Evolutionary conservation across 2,888 invertebrate genomes (phyloP).

Genomic region (Diaphora mendica): DNA sequence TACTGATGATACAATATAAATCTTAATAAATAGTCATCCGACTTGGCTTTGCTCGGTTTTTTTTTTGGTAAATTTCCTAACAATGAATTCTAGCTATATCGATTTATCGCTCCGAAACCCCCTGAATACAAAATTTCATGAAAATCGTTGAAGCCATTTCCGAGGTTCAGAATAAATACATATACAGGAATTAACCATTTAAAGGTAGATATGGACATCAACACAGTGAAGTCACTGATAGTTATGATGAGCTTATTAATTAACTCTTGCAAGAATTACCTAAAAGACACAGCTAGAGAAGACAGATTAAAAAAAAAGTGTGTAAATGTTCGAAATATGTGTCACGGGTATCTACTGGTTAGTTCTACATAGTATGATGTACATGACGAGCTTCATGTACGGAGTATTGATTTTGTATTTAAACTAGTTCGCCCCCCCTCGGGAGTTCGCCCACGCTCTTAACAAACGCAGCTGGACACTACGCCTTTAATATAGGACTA

Average conservation of each 20-base stretch:
- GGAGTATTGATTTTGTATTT: constrained; percentile 28
- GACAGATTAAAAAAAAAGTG: not conserved
- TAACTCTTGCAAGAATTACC: not conserved
- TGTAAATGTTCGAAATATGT: not conserved
- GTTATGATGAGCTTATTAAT: not conserved
- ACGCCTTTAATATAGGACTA: constrained; percentile 7
- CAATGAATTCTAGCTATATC: no score
- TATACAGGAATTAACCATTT: no score
- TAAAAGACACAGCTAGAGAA: no score
- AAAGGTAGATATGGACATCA: not conserved
- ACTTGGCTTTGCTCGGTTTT: no score
- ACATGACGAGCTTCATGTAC: constrained; percentile 14
- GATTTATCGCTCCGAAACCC: no score
- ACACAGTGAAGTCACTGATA: not conserved
- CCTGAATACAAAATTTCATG: no score
- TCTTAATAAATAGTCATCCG: no score
- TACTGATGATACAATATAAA: no score
- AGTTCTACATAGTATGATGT: constrained; percentile 5
- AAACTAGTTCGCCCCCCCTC: constrained; percentile 20
- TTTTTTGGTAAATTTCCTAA: no score
- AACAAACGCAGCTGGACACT: constrained; percentile 13
- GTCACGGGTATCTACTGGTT: not conserved
- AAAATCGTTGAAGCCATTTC: no score
- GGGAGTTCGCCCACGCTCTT: constrained; percentile 10
- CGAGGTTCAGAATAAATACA: no score